phyloP scores from a whole-genome alignment of 1,140 invertebrate species.

The Trichogramma pretiosum region DNA sequence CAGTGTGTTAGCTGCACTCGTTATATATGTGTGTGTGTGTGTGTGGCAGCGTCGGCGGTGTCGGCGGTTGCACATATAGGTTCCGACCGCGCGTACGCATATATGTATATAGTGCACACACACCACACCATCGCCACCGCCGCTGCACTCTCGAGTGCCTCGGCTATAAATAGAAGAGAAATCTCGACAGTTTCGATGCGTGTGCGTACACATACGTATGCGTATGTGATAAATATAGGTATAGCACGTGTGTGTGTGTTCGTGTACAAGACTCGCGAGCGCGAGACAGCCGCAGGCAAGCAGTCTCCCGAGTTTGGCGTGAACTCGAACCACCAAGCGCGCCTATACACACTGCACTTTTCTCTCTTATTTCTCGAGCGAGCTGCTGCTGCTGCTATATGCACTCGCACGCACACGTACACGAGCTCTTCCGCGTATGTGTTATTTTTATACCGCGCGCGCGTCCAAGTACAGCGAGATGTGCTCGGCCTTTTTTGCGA shows the following conservation, averaged over 20 bases:
- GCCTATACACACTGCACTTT: conserved; percentile 24
- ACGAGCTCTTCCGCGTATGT: neutral
- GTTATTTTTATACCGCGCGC: neutral
- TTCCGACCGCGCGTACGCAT: no score
- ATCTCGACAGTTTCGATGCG: conserved; percentile 40
- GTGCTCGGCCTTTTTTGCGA: no score
- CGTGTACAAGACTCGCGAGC: conserved; percentile 27
- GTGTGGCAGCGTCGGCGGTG: neutral
- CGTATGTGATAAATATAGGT: no score
- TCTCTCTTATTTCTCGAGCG: no score
- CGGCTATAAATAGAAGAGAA: conserved; percentile 47
- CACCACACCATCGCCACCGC: neutral
- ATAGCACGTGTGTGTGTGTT: no score
- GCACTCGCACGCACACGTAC: neutral
- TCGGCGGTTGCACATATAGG: neutral
- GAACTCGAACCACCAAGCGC: neutral
- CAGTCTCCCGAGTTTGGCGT: conserved; percentile 10
- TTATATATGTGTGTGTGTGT: no score
- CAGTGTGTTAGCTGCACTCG: no score
- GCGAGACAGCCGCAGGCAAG: neutral
- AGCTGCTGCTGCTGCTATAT: no score
- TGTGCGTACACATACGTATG: no score
- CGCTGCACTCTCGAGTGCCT: no score
- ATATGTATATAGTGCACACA: no score
- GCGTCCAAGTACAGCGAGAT: no score